Conservation (phyloP, 2,888 invertebrate genomes). For the Isoperla grammatica region DNA sequence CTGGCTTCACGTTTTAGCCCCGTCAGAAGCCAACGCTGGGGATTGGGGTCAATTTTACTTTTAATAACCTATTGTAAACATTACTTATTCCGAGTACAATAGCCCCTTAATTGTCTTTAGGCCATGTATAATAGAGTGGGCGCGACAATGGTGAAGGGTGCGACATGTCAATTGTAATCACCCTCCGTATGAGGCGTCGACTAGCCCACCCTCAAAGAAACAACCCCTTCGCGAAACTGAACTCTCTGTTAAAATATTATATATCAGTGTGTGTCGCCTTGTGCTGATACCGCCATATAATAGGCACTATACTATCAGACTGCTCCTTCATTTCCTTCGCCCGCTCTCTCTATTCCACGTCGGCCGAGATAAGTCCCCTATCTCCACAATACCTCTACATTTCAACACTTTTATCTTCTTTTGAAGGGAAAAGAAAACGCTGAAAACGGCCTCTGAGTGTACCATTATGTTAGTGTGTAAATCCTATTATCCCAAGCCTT, state of each 20-base stretch:
- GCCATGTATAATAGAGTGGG: not conserved
- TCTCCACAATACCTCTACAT: slow-evolving; percentile 31
- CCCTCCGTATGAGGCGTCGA: not conserved
- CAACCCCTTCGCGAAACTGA: slow-evolving; percentile 8
- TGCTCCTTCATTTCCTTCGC: slow-evolving; percentile 29
- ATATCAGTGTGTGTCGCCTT: not conserved
- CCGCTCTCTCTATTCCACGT: slow-evolving; percentile 24
- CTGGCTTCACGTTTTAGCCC: too few relatives aligned
- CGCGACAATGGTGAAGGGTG: not conserved
- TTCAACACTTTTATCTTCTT: slow-evolving; percentile 30
- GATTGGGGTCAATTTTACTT: too few relatives aligned
- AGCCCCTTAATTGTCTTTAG: not conserved
- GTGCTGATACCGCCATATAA: slow-evolving; percentile 22
- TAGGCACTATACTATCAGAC: slow-evolving; percentile 29
- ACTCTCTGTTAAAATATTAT: slow-evolving; percentile 5
- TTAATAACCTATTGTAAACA: too few relatives aligned
- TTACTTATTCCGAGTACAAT: not conserved
- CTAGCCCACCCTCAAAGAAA: slow-evolving; percentile 1
- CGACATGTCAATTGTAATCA: slow-evolving; percentile 2
- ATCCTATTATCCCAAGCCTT: slow-evolving; percentile 31
- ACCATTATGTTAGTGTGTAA: slow-evolving; percentile 33
- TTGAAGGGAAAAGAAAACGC: slow-evolving; percentile 28
- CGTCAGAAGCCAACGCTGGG: too few relatives aligned
- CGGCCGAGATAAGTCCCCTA: slow-evolving; percentile 29
- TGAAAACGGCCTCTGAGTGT: slow-evolving; percentile 21